Percentiles rank a stretch among this genome's conserved stretches.
These are phyloP conservation scores for Cabera pusaria DNA, from an alignment of 2,888 invertebrate genomes.

Conservation along the genomic window DNA sequence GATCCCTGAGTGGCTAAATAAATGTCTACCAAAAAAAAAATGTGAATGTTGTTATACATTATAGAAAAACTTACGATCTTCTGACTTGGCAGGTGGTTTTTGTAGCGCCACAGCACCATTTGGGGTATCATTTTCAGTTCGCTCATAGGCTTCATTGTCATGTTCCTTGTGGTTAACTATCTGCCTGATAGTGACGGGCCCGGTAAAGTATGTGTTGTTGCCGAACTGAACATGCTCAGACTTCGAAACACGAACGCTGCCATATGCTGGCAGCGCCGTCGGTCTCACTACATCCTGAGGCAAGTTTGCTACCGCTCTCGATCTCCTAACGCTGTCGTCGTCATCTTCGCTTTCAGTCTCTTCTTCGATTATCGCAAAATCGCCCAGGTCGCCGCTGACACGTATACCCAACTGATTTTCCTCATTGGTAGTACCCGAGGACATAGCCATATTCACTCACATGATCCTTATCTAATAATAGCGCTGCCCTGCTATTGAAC, in stretches of 20 bases:
- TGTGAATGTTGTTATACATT: too few species aligned
- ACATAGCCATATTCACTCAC: constrained; percentile 46
- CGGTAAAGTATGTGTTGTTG: constrained; percentile 89
- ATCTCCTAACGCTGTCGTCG: constrained; percentile 16
- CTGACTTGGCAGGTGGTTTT: constrained; percentile 21
- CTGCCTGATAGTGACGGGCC: constrained; percentile 90
- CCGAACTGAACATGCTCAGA: constrained; percentile 90
- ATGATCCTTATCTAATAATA: too few species aligned
- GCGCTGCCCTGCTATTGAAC: too few species aligned
- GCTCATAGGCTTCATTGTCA: constrained; percentile 59
- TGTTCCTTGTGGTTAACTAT: constrained; percentile 80
- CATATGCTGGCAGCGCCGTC: constrained; percentile 57
- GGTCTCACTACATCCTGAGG: constrained; percentile 48
- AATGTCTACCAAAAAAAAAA: too few species aligned
- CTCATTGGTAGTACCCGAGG: constrained; percentile 34
- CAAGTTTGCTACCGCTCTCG: constrained; percentile 33
- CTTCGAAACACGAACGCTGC: constrained; percentile 85
- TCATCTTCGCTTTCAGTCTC: constrained; percentile 51
- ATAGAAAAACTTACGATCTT: constrained; percentile 32
- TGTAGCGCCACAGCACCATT: constrained; percentile 11
- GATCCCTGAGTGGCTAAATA: too few species aligned
- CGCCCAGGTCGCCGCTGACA: constrained; percentile 60
- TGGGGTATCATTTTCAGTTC: constrained; percentile 42
- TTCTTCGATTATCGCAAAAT: constrained; percentile 59
- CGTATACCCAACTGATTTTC: constrained; percentile 46